Evolutionary conservation across 2,888 invertebrate genomes (phyloP).

Genomic region (Sthenelais limicola): DNA sequence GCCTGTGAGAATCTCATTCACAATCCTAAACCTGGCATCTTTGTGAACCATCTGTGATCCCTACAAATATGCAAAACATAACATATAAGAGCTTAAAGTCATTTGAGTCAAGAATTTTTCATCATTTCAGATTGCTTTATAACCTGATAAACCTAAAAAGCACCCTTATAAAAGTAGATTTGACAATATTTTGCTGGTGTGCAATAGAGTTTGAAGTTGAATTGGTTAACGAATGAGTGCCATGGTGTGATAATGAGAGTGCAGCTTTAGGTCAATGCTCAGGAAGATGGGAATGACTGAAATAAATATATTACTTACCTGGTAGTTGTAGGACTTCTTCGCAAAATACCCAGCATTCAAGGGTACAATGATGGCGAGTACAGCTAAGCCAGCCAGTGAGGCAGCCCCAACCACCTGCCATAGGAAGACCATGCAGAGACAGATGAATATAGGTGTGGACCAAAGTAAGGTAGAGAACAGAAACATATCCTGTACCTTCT

Average conservation of each 20-base stretch:
- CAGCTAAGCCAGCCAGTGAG: constrained; percentile 86
- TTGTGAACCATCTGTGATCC: constrained; percentile 60
- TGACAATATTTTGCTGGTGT: no score
- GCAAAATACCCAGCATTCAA: constrained; percentile 86
- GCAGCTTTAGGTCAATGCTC: no score
- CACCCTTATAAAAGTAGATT: no score
- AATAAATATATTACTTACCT: constrained; percentile 33
- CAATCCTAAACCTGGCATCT: constrained; percentile 62
- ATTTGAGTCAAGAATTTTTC: neutral
- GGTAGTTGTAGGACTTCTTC: constrained; percentile 48
- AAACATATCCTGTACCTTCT: constrained; percentile 44
- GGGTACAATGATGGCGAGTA: constrained; percentile 85
- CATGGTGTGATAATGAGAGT: no score
- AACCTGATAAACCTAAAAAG: no score
- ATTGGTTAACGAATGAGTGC: no score
- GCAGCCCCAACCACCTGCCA: constrained; percentile 40
- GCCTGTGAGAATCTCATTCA: constrained; percentile 67
- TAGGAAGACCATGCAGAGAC: constrained; percentile 33
- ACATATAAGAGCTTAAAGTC: no score
- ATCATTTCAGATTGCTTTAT: neutral
- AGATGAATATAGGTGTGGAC: constrained; percentile 28
- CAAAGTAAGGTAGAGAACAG: constrained; percentile 13
- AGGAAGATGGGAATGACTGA: neutral
- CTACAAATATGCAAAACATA: no score
- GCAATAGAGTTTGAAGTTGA: no score